These are phyloP conservation scores for Podarcis cretensis DNA, from an alignment of 2,113 vertebrate species.

Conservation along the genomic window DNA sequence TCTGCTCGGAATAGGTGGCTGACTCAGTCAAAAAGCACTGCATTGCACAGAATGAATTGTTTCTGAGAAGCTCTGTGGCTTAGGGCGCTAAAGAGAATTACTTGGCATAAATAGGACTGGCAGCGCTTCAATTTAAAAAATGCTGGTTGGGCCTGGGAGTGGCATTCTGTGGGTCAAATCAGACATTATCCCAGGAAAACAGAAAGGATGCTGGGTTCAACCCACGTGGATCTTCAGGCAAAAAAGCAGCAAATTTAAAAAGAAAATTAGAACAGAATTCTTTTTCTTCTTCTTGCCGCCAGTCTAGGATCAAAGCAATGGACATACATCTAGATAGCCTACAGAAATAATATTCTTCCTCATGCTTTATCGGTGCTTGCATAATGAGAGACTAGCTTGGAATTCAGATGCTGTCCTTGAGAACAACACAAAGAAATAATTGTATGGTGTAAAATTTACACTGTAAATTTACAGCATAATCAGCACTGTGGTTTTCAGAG, in stretches of 20 bases:
- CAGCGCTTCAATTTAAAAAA: background rate
- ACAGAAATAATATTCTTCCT: background rate
- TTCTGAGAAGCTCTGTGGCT: background rate
- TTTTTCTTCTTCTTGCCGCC: background rate
- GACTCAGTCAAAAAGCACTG: constrained; percentile 19
- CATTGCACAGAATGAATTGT: constrained; percentile 9
- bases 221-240: background rate
- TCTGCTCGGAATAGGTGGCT: constrained; percentile 35
- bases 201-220: background rate
- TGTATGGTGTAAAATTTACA: background rate
- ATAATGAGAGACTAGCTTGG: background rate
- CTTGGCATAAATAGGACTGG: background rate
- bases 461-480: background rate
- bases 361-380: background rate
- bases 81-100: background rate
- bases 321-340: background rate
- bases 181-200: background rate
- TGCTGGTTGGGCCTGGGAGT: background rate
- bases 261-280: constrained; percentile 2
- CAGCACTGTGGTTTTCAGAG: background rate
- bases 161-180: background rate
- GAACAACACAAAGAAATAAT: background rate
- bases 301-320: background rate
- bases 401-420: background rate
- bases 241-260: background rate